Evolutionary conservation across 2,797 vertebrate genomes (phyloP), one percentile per base, ranked within the genome.

Genomic region (Spinibarbus caldwelli): DNA sequence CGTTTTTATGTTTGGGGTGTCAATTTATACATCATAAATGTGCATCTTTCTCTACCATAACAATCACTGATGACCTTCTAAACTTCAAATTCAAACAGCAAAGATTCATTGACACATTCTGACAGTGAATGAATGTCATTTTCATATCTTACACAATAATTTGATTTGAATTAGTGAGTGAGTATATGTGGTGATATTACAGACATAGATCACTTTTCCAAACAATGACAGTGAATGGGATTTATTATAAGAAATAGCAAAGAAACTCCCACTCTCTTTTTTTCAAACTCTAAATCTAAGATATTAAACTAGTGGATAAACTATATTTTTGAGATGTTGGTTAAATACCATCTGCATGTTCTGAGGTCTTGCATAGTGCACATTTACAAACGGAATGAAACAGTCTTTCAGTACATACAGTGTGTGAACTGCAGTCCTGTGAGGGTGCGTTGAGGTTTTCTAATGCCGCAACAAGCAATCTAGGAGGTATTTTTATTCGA

Each of bases 21-120:
- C 45, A 29, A 76, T 57, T 70, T 41, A 43, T 84, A 68, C 34
- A 68, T 68, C 15, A 41, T 49, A 38, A 67, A 76, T 36, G 31
- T 14, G 6, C 19, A 62, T 49, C 14, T 66, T 75, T 66, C 23
- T 34, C 67, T 62, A 23, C 0, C 57, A 66, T 80, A 93, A 91
- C 90, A 80, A 29, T 21, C 2, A 78, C 4, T 34, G 38, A 84
- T 31, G 15, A 9, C 49, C 26, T 59, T 71, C 41, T 62, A 70
- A 54, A 34, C 36, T 19, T 67, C 23, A 29, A 43, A 34, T 66
- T 36, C n/a, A 38, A 26, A 54, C 26, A 26, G 41, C 41, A 52
- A 12, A 75, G 26, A 82, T 34, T 72, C 23, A 38, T 10, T 67
- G 31, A 15, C 43, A 47, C 15, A 38, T 64, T 45, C n/a, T 64